Percentiles rank a stretch among this genome's conserved stretches.
Evolutionary conservation across 2,888 invertebrate genomes (phyloP).

Genomic region (Tetropium fuscum): DNA sequence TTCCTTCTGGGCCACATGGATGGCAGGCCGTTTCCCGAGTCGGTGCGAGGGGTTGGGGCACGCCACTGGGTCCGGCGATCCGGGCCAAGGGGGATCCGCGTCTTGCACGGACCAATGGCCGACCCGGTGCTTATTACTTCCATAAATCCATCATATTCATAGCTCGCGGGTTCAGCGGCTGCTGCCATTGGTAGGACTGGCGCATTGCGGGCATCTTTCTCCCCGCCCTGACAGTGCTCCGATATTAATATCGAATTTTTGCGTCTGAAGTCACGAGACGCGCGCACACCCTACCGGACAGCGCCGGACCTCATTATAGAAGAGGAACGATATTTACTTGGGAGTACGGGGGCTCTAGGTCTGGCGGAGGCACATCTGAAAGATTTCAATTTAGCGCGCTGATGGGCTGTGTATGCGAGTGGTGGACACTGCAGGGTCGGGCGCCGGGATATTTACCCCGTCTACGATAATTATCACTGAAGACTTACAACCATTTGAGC

Average conservation of each 20-base stretch:
- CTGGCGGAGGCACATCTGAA: constrained; percentile 59
- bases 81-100: constrained; percentile 35
- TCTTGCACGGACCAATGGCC: constrained; percentile 72
- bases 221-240: constrained; percentile 69
- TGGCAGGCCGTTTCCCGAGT: neutral
- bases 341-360: constrained; percentile 48
- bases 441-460: neutral
- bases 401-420: constrained; percentile 52
- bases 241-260: constrained; percentile 88
- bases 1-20: too few relatives aligned
- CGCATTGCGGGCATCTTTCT: constrained; percentile 59
- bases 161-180: constrained; percentile 56
- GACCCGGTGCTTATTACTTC: constrained; percentile 81
- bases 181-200: constrained; percentile 60
- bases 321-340: constrained; percentile 63
- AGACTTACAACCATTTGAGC: too few relatives aligned
- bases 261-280: constrained; percentile 67
- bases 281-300: constrained; percentile 62
- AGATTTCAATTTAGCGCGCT: constrained; percentile 65
- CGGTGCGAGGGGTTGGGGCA: constrained; percentile 17
- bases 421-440: constrained; percentile 43
- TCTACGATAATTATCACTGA: too few relatives aligned
- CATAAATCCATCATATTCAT: constrained; percentile 76
- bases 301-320: constrained; percentile 61
- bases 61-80: constrained; percentile 44